phyloP scores from a whole-genome alignment of 2,797 vertebrate species.

The Poecilia gillii region DNA sequence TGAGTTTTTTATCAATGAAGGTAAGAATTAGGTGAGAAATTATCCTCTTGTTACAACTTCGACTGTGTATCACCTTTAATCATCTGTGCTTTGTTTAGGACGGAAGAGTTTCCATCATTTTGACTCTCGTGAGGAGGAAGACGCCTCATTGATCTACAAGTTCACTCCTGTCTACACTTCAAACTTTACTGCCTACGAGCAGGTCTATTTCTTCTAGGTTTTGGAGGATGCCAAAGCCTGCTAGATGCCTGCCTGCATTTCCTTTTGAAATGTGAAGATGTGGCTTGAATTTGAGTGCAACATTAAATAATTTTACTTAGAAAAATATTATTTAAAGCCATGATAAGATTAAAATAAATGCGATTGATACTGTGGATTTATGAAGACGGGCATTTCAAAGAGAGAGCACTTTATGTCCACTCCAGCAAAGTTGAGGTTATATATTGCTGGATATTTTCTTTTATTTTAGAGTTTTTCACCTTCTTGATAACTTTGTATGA shows the following conservation, averaged over 20 bases:
- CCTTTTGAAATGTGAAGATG: background rate
- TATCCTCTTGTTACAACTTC: background rate
- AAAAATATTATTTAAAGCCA: background rate
- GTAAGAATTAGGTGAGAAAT: constrained; percentile 54
- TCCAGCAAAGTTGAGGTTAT: background rate
- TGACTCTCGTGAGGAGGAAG: constrained; percentile 71
- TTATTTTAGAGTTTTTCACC: background rate
- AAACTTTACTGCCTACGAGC: constrained; percentile 81
- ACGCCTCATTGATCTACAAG: constrained; percentile 79
- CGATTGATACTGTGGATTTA: background rate
- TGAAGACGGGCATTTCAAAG: background rate
- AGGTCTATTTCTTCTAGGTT: constrained; percentile 84
- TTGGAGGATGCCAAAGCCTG: background rate
- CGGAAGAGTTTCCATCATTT: constrained; percentile 82
- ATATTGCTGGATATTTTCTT: background rate
- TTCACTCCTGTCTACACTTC: constrained; percentile 73
- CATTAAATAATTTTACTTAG: background rate
- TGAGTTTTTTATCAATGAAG: constrained; percentile 84
- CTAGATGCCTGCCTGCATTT: background rate
- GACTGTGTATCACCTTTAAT: constrained; percentile 4
- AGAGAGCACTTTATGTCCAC: background rate
- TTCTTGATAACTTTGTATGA: background rate
- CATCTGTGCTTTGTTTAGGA: constrained; percentile 69
- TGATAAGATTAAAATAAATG: background rate
- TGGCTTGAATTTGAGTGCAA: background rate